Conservation (phyloP, 1,140 invertebrate genomes). For the Aculops lycopersici region DNA sequence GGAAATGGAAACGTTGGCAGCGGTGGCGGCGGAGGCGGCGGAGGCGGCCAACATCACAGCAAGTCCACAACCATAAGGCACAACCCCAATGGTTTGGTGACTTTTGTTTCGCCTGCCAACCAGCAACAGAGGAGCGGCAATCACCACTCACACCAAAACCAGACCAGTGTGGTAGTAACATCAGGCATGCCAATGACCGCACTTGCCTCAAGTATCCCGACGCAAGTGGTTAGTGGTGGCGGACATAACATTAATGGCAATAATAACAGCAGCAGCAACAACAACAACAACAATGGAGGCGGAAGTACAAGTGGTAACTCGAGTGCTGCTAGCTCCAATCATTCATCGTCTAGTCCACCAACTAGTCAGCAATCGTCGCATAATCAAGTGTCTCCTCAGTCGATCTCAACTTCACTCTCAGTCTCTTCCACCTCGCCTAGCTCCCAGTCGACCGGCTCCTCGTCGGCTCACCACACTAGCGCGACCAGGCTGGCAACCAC, state of each 20-base stretch:
- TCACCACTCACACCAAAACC: neutral
- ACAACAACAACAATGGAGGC: neutral
- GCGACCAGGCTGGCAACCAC: neutral
- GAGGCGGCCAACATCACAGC: neutral
- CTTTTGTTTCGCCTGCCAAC: constrained; percentile 9
- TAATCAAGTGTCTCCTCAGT: neutral
- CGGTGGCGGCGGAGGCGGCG: constrained; percentile 6
- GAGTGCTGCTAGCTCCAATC: no score
- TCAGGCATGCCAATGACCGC: no score
- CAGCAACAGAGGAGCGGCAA: constrained; percentile 1
- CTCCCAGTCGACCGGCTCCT: neutral
- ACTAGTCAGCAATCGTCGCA: no score
- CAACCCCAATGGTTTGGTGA: constrained; percentile 11
- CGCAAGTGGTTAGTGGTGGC: no score
- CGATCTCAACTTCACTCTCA: neutral
- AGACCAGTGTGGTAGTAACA: no score
- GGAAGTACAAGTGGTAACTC: no score
- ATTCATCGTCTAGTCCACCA: no score
- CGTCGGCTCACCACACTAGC: neutral
- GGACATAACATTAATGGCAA: no score
- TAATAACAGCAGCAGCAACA: neutral
- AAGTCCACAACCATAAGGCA: constrained; percentile 7
- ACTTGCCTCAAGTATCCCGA: no score
- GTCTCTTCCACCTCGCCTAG: neutral
- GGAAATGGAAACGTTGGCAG: neutral